phyloP scores from a whole-genome alignment of 2,888 invertebrate species.

The Lobophora halterata region DNA sequence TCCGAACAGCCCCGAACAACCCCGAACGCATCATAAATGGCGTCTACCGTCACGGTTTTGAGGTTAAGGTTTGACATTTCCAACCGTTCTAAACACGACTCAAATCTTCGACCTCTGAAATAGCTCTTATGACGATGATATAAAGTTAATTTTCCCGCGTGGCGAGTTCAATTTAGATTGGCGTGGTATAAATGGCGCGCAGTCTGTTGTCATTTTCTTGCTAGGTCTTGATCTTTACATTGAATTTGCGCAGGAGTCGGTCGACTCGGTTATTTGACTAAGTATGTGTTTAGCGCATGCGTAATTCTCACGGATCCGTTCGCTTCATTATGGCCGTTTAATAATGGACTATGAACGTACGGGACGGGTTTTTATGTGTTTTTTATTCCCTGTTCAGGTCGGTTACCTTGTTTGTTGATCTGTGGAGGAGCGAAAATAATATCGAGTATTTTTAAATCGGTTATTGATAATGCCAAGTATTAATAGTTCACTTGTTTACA shows the following conservation, averaged over 20 bases:
- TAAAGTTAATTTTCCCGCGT: slow-evolving; percentile 46
- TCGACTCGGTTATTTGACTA: slow-evolving; percentile 49
- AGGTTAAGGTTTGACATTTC: slow-evolving; percentile 80
- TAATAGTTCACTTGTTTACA: no score
- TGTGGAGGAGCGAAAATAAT: slow-evolving; percentile 12
- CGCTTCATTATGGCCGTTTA: slow-evolving; percentile 50
- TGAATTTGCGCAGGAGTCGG: slow-evolving; percentile 56
- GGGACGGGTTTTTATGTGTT: slow-evolving; percentile 41
- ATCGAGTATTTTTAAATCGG: slow-evolving; percentile 10
- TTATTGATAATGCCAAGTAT: no score
- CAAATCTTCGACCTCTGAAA: slow-evolving; percentile 29
- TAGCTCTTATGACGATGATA: slow-evolving; percentile 30
- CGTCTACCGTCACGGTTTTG: slow-evolving; percentile 73
- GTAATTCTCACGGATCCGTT: slow-evolving; percentile 59
- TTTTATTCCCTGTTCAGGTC: slow-evolving; percentile 36
- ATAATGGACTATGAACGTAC: slow-evolving; percentile 44
- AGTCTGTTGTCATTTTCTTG: slow-evolving; percentile 45
- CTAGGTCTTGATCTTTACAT: slow-evolving; percentile 75
- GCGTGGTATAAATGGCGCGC: slow-evolving; percentile 51
- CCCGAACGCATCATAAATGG: slow-evolving; percentile 66
- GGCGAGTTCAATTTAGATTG: slow-evolving; percentile 35
- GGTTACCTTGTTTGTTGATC: slow-evolving; percentile 31
- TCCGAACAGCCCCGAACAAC: slow-evolving; percentile 57
- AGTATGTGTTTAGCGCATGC: slow-evolving; percentile 51
- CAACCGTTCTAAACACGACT: slow-evolving; percentile 58